Percentiles rank a stretch among this genome's conserved stretches.
phyloP scores from a whole-genome alignment of 2,113 vertebrate species.

The Mastomys natalensis region DNA sequence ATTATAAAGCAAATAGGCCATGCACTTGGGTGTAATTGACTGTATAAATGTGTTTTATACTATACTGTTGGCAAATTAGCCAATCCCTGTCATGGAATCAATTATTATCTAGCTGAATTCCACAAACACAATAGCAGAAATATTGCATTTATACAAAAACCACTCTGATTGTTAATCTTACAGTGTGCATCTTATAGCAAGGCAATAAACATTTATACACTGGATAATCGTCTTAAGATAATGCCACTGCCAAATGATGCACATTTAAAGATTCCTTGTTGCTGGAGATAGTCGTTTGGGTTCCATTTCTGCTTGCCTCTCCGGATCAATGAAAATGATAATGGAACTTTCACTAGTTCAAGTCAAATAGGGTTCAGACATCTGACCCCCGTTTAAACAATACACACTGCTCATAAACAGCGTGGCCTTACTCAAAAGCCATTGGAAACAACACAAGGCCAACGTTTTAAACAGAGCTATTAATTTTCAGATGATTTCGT shows the following conservation, averaged over 20 bases:
- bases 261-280: slow-evolving; percentile 85
- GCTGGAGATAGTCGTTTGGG: slow-evolving; percentile 67
- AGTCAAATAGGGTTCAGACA: slow-evolving; percentile 69
- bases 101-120: slow-evolving; percentile 89
- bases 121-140: slow-evolving; percentile 89
- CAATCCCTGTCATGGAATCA: slow-evolving; percentile 91
- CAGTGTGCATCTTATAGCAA: slow-evolving; percentile 84
- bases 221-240: slow-evolving; percentile 86
- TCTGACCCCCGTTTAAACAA: slow-evolving; percentile 63
- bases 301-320: slow-evolving; percentile 84
- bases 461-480: slow-evolving; percentile 17
- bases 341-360: slow-evolving; percentile 67
- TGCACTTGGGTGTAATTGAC: slow-evolving; percentile 93
- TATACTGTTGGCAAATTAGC: slow-evolving; percentile 92
- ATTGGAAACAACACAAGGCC: neutral
- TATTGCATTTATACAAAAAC: slow-evolving; percentile 85
- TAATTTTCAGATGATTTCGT: neutral
- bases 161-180: slow-evolving; percentile 86
- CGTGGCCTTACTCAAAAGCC: neutral
- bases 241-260: slow-evolving; percentile 83
- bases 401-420: neutral
- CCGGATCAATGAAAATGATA: slow-evolving; percentile 79
- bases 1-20: slow-evolving; percentile 94
- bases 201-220: slow-evolving; percentile 86
- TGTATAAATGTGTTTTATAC: slow-evolving; percentile 93